phyloP scores from a whole-genome alignment of 2,888 invertebrate species.

The Amiota minor region DNA sequence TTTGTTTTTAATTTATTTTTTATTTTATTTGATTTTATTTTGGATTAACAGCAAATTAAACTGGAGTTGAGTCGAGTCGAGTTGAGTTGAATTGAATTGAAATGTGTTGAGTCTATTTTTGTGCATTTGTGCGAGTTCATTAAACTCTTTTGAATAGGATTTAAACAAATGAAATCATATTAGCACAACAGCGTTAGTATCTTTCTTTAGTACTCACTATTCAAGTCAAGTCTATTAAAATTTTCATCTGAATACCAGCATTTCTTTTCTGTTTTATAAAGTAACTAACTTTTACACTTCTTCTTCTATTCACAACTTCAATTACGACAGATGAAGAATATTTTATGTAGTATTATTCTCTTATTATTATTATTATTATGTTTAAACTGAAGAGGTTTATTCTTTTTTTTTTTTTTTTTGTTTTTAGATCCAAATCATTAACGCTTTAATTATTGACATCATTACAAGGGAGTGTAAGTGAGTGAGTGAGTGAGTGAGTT shows the following conservation, averaged over 20 bases:
- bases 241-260: too few relatives aligned
- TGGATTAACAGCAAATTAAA: conserved; percentile 2
- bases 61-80: neutral
- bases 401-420: neutral
- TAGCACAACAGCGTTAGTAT: conserved; percentile 8
- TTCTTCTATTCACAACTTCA: too few relatives aligned
- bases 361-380: conserved; percentile 14
- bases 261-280: too few relatives aligned
- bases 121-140: conserved; percentile 11
- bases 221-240: too few relatives aligned
- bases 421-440: neutral
- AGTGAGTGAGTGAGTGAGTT: neutral
- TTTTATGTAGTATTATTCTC: conserved; percentile 1
- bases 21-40: too few relatives aligned
- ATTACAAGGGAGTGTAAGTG: neutral
- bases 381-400: neutral
- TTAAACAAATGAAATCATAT: conserved; percentile 16
- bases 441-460: conserved; percentile 8
- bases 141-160: conserved; percentile 8
- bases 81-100: too few relatives aligned
- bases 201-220: too few relatives aligned
- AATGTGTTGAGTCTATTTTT: neutral
- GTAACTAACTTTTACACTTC: too few relatives aligned
- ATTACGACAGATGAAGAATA: neutral
- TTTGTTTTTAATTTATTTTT: too few relatives aligned